phyloP scores from a whole-genome alignment of 2,797 vertebrate species.

The Alexandromys oeconomus region DNA sequence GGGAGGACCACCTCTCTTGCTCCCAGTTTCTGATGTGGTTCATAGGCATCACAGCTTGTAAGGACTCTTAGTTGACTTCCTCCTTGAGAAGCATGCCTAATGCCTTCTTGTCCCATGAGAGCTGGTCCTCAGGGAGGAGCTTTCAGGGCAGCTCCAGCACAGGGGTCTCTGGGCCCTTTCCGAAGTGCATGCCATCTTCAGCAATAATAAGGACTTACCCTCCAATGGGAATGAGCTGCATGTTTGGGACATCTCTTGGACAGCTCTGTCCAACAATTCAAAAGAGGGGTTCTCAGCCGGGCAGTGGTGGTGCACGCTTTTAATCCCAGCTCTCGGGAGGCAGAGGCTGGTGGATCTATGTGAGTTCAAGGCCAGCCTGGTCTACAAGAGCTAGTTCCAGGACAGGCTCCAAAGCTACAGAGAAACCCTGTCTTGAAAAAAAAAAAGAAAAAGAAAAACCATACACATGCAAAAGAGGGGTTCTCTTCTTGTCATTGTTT shows the following conservation, averaged over 20 bases:
- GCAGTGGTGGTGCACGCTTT: accelerated
- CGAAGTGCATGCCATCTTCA: no score
- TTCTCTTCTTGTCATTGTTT: background rate
- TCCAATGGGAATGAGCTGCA: background rate
- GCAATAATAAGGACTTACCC: background rate
- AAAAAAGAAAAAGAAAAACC: no score
- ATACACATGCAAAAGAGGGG: no score
- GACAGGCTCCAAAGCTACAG: no score
- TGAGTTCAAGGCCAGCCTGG: no score
- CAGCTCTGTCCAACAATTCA: background rate
- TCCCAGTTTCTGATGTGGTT: background rate
- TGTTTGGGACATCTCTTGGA: background rate
- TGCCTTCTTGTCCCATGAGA: background rate
- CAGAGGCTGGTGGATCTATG: no score
- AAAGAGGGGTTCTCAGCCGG: background rate
- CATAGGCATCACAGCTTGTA: background rate
- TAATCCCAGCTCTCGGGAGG: no score
- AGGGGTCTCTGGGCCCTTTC: background rate
- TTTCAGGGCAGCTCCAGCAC: background rate
- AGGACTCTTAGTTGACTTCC: background rate
- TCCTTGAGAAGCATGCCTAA: background rate
- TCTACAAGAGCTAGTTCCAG: no score
- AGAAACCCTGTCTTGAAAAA: no score
- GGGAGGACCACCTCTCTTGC: background rate
- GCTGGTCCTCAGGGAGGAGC: background rate